phyloP scores from a whole-genome alignment of 2,113 vertebrate genomes.

The Malurus elegans region DNA sequence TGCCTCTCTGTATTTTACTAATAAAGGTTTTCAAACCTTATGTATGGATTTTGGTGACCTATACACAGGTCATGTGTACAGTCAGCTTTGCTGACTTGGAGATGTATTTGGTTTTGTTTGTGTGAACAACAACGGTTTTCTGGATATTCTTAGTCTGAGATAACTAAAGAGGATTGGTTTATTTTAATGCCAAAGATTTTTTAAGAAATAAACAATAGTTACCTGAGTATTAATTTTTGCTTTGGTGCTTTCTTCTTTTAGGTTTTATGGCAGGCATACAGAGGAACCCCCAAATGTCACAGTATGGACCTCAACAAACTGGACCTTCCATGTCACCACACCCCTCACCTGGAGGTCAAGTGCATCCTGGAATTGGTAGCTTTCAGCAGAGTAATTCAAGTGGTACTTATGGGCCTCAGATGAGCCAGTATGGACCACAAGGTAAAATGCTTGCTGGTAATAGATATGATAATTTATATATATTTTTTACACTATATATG shows the following conservation, averaged over 20 bases:
- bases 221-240: neutral
- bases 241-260: slow-evolving; percentile 57
- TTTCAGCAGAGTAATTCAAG: slow-evolving; percentile 87
- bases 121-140: neutral
- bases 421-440: slow-evolving; percentile 92
- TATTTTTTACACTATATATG: neutral
- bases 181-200: neutral
- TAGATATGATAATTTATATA: neutral
- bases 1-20: neutral
- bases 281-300: slow-evolving; percentile 86
- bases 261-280: slow-evolving; percentile 89
- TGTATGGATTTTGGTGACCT: neutral
- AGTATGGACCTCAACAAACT: slow-evolving; percentile 88
- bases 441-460: slow-evolving; percentile 72
- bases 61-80: too few relatives aligned
- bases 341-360: slow-evolving; percentile 84
- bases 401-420: slow-evolving; percentile 87
- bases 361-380: slow-evolving; percentile 85
- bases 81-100: neutral
- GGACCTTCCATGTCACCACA: slow-evolving; percentile 91
- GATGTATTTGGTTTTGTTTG: neutral
- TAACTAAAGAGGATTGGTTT: neutral
- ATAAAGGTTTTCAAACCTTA: neutral
- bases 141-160: neutral
- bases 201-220: neutral